Conservation (phyloP, 2,888 invertebrate species). For the Eupithecia centaureata region DNA sequence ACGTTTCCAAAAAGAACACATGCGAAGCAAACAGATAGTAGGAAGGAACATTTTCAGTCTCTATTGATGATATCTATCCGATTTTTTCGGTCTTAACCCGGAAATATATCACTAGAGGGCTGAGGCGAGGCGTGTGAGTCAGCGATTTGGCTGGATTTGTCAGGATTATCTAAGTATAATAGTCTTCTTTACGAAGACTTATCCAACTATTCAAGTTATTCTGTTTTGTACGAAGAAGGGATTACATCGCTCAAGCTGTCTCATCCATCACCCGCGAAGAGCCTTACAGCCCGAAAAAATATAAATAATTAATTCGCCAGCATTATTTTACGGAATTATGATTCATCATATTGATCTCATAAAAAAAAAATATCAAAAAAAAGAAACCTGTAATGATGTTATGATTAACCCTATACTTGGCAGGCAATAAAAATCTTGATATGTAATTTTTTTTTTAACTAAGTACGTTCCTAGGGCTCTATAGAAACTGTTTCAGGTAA, state of each 20-base stretch:
- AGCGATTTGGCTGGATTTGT: slow-evolving; percentile 1
- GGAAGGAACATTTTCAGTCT: not conserved
- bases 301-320: slow-evolving; percentile 5
- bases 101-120: not conserved
- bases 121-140: not conserved
- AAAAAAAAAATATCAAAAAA: no score
- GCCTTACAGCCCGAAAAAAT: slow-evolving; percentile 10
- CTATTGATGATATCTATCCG: not conserved
- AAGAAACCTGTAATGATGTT: no score
- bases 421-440: no score
- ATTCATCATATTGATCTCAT: slow-evolving; percentile 4
- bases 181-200: slow-evolving; percentile 8
- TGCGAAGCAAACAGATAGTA: no score
- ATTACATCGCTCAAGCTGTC: slow-evolving; percentile 27
- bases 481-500: no score
- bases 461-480: no score
- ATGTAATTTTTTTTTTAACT: no score
- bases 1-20: no score
- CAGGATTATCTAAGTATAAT: not conserved
- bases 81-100: not conserved
- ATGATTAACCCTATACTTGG: no score
- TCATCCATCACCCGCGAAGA: slow-evolving; percentile 24
- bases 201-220: slow-evolving; percentile 10
- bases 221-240: slow-evolving; percentile 15
- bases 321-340: slow-evolving; percentile 4